Conservation (phyloP, 2,113 vertebrate species). For the Triplophysa siluroides region DNA sequence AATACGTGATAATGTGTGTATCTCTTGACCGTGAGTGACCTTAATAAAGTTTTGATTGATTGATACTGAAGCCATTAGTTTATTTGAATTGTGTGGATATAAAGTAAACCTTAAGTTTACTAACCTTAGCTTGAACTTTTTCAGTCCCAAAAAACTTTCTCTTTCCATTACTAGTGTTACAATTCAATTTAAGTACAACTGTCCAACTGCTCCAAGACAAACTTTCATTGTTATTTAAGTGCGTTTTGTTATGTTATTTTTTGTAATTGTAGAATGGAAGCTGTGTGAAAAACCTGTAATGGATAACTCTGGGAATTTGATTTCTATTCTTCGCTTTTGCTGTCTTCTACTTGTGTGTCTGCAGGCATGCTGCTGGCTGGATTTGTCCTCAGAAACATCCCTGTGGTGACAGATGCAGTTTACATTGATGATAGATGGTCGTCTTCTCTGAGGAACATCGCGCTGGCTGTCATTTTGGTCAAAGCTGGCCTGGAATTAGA, state of each 20-base stretch:
- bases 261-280: background rate
- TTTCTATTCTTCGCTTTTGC: conserved; percentile 2
- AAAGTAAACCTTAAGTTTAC: background rate
- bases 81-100: background rate
- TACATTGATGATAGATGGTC: conserved; percentile 85
- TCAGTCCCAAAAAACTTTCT: background rate
- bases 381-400: conserved; percentile 86
- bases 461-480: conserved; percentile 86
- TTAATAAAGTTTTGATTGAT: too few relatives aligned
- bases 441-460: conserved; percentile 85
- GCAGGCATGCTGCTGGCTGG: conserved; percentile 95
- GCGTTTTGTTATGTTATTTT: background rate
- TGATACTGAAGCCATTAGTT: too few relatives aligned
- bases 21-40: too few relatives aligned
- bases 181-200: background rate
- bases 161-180: background rate
- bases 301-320: background rate
- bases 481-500: conserved; percentile 83
- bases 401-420: conserved; percentile 75
- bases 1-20: too few relatives aligned
- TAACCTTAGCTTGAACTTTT: background rate
- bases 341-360: conserved; percentile 51
- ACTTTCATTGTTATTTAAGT: background rate
- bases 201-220: background rate
- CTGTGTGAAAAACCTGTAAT: conserved; percentile 16